Percentiles rank a stretch among this genome's conserved stretches.
These are phyloP conservation scores for Allophyes oxyacanthae DNA, from an alignment of 2,888 invertebrate species.

Conservation along the genomic window DNA sequence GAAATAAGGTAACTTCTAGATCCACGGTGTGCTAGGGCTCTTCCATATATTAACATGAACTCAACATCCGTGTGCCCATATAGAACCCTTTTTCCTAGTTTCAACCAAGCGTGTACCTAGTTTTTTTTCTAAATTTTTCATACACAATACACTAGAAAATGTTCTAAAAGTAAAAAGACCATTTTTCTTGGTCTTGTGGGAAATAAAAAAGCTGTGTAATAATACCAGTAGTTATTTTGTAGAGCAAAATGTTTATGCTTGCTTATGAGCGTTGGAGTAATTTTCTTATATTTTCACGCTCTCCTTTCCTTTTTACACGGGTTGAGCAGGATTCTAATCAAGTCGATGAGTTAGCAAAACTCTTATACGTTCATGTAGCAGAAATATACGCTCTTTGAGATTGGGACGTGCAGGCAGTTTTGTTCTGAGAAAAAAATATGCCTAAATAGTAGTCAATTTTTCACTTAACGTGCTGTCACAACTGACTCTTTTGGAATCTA, in stretches of 20 bases:
- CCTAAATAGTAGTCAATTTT: too few relatives aligned
- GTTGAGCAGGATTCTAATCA: conserved; percentile 51
- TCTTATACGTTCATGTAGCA: conserved; percentile 4
- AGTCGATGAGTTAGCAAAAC: conserved; percentile 33
- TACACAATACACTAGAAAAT: conserved; percentile 24
- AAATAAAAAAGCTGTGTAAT: conserved; percentile 22
- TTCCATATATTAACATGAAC: conserved; percentile 2
- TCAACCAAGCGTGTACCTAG: conserved; percentile 16
- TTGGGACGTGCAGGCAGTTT: too few relatives aligned
- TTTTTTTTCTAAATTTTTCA: conserved; percentile 21
- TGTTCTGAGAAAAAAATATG: too few relatives aligned
- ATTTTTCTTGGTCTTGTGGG: conserved; percentile 7
- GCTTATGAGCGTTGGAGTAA: conserved; percentile 44
- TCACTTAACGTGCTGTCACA: too few relatives aligned
- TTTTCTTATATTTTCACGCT: conserved; percentile 47
- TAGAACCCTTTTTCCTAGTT: conserved; percentile 23
- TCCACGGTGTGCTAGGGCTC: not conserved
- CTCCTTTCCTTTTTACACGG: conserved; percentile 40
- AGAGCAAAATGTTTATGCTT: conserved; percentile 19
- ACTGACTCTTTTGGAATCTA: too few relatives aligned
- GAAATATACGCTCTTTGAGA: conserved; percentile 9
- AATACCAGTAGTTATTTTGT: conserved; percentile 14
- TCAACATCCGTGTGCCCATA: conserved; percentile 9
- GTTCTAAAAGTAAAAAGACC: conserved; percentile 7
- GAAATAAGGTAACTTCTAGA: too few relatives aligned